phyloP scores from a whole-genome alignment of 2,113 vertebrate species.

The Falcunculus frontatus region DNA sequence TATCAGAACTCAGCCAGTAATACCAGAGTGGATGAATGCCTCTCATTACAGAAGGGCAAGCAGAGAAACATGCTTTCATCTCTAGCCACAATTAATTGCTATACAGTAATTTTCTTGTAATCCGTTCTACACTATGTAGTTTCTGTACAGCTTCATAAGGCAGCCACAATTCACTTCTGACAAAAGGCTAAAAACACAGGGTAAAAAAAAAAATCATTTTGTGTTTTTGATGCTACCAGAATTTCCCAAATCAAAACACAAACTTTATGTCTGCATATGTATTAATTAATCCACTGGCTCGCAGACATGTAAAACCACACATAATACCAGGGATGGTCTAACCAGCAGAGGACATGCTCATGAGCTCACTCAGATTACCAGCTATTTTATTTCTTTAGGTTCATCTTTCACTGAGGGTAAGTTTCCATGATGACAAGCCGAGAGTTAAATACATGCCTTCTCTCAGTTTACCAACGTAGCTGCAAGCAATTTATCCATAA shows the following conservation, averaged over 20 bases:
- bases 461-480: neutral
- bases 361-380: neutral
- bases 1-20: neutral
- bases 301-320: neutral
- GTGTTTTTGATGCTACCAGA: neutral
- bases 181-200: neutral
- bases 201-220: neutral
- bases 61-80: neutral
- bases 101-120: neutral
- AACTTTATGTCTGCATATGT: neutral
- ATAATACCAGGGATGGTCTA: neutral
- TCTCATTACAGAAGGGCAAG: neutral
- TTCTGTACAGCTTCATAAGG: neutral
- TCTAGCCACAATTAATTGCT: neutral
- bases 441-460: neutral
- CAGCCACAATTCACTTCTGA: neutral
- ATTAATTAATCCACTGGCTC: neutral
- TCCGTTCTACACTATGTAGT: neutral
- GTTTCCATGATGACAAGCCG: slow-evolving; percentile 9
- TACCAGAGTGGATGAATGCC: neutral
- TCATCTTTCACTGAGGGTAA: slow-evolving; percentile 20
- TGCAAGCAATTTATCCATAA: neutral
- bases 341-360: neutral
- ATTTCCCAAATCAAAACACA: neutral
- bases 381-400: slow-evolving; percentile 17